Evolutionary conservation across 2,113 vertebrate genomes (phyloP).

Genomic region (Poeciliopsis prolifica): DNA sequence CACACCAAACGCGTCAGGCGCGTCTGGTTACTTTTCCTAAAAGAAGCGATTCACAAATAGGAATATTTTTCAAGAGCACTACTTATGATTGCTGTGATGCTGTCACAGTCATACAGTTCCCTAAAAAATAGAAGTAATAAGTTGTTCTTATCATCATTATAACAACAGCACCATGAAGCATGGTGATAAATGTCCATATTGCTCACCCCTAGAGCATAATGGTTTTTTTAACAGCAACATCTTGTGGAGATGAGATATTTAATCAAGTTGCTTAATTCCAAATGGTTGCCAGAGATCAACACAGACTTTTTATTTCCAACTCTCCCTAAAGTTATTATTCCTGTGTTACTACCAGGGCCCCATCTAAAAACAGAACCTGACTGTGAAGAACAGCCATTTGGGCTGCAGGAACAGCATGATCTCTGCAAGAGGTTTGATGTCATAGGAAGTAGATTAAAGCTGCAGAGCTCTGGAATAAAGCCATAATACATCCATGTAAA

Average conservation of each 20-base stretch:
- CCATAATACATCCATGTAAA: slow-evolving; percentile 59
- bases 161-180: no score
- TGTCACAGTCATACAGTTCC: no score
- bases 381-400: slow-evolving; percentile 47
- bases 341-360: slow-evolving; percentile 12
- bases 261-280: slow-evolving; percentile 28
- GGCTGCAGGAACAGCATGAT: slow-evolving; percentile 59
- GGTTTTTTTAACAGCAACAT: slow-evolving; percentile 1
- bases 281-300: not conserved
- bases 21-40: no score
- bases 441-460: slow-evolving; percentile 58
- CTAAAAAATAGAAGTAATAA: no score
- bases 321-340: not conserved
- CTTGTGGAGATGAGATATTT: slow-evolving; percentile 2
- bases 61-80: no score
- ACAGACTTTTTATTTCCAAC: not conserved
- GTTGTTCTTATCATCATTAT: no score
- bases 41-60: no score
- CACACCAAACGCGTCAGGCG: no score
- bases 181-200: no score
- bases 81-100: no score
- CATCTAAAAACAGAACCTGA: slow-evolving; percentile 50
- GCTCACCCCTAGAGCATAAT: not conserved
- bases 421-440: slow-evolving; percentile 54
- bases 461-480: slow-evolving; percentile 40